Percentiles rank a stretch among this genome's conserved stretches.
Conservation (phyloP, 2,797 vertebrate genomes). For the Squalus acanthias region DNA sequence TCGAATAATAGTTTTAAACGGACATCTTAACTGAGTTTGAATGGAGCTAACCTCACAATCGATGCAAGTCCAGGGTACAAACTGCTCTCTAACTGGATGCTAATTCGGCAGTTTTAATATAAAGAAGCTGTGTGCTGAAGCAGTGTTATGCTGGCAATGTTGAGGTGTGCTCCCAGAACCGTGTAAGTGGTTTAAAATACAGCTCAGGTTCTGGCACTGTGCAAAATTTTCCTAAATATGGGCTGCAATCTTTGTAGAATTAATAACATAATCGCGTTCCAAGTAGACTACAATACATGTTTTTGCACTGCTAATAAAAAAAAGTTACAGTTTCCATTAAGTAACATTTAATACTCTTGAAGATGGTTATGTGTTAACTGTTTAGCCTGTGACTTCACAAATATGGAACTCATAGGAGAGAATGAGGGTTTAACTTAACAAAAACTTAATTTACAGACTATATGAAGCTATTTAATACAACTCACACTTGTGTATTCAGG, state of each 20-base stretch:
- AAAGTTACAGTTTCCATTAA: slow-evolving; percentile 21
- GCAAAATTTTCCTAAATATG: neutral
- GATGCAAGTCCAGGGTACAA: too few relatives aligned
- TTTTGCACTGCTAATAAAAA: neutral
- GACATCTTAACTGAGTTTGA: too few relatives aligned
- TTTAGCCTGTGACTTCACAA: neutral
- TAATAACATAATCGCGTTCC: neutral
- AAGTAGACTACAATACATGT: slow-evolving; percentile 8
- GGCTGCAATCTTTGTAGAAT: neutral
- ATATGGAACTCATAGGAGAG: neutral
- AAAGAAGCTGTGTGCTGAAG: neutral
- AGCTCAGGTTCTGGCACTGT: neutral
- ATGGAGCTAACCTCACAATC: too few relatives aligned
- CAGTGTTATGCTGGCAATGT: neutral
- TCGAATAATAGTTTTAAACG: too few relatives aligned
- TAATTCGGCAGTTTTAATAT: neutral
- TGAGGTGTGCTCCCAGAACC: neutral
- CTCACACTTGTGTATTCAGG: neutral
- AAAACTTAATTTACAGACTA: neutral
- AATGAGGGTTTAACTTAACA: neutral
- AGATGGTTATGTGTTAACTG: neutral
- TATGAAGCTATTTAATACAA: neutral
- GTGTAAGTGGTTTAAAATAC: neutral
- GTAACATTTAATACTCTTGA: slow-evolving; percentile 7
- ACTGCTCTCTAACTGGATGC: neutral